These are phyloP conservation scores for Eudemis profundana DNA, from an alignment of 2,888 invertebrate genomes.

Conservation along the genomic window DNA sequence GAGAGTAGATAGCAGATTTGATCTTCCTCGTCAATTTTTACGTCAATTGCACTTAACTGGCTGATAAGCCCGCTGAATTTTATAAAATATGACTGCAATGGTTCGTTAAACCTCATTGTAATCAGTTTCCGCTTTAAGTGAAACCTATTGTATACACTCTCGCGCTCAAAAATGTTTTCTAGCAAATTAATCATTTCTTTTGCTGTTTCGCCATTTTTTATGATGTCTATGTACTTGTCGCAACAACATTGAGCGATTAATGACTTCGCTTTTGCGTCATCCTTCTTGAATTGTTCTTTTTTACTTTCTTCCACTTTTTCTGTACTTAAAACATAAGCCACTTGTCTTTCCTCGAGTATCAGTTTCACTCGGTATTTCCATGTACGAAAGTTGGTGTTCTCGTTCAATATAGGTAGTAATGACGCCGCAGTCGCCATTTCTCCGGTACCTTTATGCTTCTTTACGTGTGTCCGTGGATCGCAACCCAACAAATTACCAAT, in stretches of 20 bases:
- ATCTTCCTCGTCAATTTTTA: not conserved
- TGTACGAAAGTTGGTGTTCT: not conserved
- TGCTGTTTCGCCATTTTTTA: constrained; percentile 8
- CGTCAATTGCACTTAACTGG: not conserved
- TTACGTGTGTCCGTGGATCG: too few species aligned
- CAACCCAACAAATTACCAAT: too few species aligned
- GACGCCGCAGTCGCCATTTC: constrained; percentile 1
- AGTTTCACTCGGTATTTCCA: constrained; percentile 25
- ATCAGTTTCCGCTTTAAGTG: too few species aligned
- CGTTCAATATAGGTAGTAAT: not conserved
- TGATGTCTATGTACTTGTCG: constrained; percentile 9
- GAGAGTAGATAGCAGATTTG: not conserved
- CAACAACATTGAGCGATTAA: constrained; percentile 23
- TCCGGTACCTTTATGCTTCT: too few species aligned
- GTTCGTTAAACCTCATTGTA: too few species aligned
- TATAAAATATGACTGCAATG: not conserved
- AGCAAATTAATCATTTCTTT: too few species aligned
- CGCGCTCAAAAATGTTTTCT: too few species aligned
- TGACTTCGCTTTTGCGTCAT: constrained; percentile 15
- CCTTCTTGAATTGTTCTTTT: not conserved
- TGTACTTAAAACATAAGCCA: not conserved
- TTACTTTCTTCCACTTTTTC: not conserved
- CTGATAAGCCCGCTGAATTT: not conserved
- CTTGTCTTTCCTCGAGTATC: constrained; percentile 19
- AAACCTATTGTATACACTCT: too few species aligned